Conservation (phyloP, 2,888 invertebrate species). For the Pemphredon lugubris region DNA sequence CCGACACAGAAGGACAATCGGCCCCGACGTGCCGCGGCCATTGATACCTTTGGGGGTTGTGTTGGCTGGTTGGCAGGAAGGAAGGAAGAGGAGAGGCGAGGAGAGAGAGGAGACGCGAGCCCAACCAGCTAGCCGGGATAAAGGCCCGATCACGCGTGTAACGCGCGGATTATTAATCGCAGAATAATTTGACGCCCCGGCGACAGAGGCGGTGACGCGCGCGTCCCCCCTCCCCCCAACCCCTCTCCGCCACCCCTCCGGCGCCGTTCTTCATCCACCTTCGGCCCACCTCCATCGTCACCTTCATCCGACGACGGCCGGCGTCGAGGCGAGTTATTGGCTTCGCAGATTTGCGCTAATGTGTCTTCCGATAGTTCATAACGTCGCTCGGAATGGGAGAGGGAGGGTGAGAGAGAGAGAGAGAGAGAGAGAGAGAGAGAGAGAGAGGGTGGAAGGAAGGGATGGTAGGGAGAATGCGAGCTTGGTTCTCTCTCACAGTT, state of each 20-base stretch:
- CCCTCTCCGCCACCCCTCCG: slow-evolving; percentile 25
- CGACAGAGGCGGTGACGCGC: slow-evolving; percentile 59
- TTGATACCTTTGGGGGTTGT: slow-evolving; percentile 64
- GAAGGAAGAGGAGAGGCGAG: slow-evolving; percentile 56
- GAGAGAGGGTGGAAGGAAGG: too few species aligned
- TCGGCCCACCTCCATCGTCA: slow-evolving; percentile 35
- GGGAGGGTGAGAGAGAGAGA: too few species aligned
- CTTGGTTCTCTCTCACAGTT: slow-evolving; percentile 55
- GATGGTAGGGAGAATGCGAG: too few species aligned
- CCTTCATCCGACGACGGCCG: slow-evolving; percentile 35
- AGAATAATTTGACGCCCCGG: slow-evolving; percentile 76
- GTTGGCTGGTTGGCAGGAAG: slow-evolving; percentile 57
- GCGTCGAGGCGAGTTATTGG: slow-evolving; percentile 76
- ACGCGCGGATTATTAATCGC: slow-evolving; percentile 79
- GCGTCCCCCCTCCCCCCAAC: slow-evolving; percentile 21
- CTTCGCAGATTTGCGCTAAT: slow-evolving; percentile 78
- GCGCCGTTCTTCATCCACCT: slow-evolving; percentile 55
- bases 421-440: too few species aligned
- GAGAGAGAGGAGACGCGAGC: slow-evolving; percentile 42
- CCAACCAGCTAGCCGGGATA: slow-evolving; percentile 53
- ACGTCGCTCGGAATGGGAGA: slow-evolving; percentile 43
- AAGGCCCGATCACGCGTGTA: slow-evolving; percentile 78
- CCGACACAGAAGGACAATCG: slow-evolving; percentile 65
- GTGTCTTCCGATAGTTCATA: slow-evolving; percentile 78
- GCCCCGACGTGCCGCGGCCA: slow-evolving; percentile 56